phyloP scores from a whole-genome alignment of 2,113 vertebrate genomes.

The Eulemur rufifrons region DNA sequence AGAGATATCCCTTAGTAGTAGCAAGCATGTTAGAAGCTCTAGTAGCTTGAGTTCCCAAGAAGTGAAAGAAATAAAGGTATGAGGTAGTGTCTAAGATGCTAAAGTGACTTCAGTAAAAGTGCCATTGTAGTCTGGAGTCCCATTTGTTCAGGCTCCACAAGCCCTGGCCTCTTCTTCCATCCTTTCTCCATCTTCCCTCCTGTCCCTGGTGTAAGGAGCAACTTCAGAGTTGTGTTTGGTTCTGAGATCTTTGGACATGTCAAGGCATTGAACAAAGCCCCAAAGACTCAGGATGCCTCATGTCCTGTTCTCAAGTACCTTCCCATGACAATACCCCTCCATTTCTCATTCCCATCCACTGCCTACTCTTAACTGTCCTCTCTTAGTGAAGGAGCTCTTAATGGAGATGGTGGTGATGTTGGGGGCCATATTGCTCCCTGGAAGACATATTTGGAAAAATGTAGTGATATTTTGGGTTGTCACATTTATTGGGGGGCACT shows the following conservation, averaged over 20 bases:
- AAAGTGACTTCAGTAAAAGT: slow-evolving; percentile 21
- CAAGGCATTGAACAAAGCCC: background rate
- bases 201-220: background rate
- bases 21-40: background rate
- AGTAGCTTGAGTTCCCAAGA: background rate
- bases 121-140: background rate
- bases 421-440: background rate
- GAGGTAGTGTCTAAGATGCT: background rate
- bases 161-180: background rate
- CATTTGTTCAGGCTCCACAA: background rate
- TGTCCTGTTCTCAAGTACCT: background rate
- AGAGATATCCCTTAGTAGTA: background rate
- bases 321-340: too few relatives aligned
- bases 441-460: background rate
- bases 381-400: background rate
- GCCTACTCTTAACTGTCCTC: background rate
- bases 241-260: background rate
- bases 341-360: background rate
- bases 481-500: background rate
- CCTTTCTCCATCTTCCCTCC: background rate
- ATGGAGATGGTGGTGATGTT: background rate
- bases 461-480: background rate
- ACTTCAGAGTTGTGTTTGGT: background rate
- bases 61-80: background rate
- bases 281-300: background rate